A percentile compares a stretch with the other conserved stretches of the same genome.
Evolutionary conservation across 2,113 vertebrate genomes (phyloP).

Genomic region (Galbula dea): DNA sequence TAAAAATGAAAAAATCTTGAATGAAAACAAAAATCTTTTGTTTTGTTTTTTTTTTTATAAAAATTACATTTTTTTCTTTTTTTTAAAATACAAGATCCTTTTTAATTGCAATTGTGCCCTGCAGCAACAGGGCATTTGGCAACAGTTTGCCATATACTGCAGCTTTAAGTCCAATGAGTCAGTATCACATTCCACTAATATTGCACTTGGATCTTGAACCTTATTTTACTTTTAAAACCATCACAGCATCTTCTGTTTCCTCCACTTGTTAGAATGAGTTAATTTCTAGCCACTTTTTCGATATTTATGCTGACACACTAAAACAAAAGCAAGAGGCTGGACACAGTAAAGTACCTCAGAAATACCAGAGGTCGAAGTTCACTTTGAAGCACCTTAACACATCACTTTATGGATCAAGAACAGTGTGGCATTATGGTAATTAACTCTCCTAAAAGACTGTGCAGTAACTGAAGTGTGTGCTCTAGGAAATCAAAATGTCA

Average conservation of each 20-base stretch:
- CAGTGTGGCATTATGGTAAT: slow-evolving; percentile 76
- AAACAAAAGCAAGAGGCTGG: slow-evolving; percentile 78
- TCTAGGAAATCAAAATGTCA: slow-evolving; percentile 78
- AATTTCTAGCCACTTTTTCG: slow-evolving; percentile 75
- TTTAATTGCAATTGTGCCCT: slow-evolving; percentile 76
- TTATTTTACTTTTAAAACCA: slow-evolving; percentile 22
- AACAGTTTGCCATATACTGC: slow-evolving; percentile 74
- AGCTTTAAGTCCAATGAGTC: slow-evolving; percentile 80
- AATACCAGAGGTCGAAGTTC: slow-evolving; percentile 75
- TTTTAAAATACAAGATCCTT: slow-evolving; percentile 82
- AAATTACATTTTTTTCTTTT: slow-evolving; percentile 80
- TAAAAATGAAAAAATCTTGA: slow-evolving; percentile 84
- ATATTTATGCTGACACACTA: slow-evolving; percentile 79
- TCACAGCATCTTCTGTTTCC: slow-evolving; percentile 74
- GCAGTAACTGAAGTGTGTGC: slow-evolving; percentile 73
- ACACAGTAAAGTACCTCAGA: slow-evolving; percentile 72
- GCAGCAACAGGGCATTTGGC: slow-evolving; percentile 80
- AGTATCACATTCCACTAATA: slow-evolving; percentile 84
- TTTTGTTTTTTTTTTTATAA: slow-evolving; percentile 74
- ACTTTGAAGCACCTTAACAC: slow-evolving; percentile 76
- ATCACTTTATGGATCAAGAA: slow-evolving; percentile 76
- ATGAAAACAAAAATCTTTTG: slow-evolving; percentile 76
- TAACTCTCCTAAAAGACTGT: slow-evolving; percentile 74
- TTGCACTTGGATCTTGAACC: slow-evolving; percentile 82
- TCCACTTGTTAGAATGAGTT: slow-evolving; percentile 76